Evolutionary conservation across 2,113 vertebrate genomes (phyloP), one percentile per base, ranked within the genome.

Genomic region (Isichthys henryi): DNA sequence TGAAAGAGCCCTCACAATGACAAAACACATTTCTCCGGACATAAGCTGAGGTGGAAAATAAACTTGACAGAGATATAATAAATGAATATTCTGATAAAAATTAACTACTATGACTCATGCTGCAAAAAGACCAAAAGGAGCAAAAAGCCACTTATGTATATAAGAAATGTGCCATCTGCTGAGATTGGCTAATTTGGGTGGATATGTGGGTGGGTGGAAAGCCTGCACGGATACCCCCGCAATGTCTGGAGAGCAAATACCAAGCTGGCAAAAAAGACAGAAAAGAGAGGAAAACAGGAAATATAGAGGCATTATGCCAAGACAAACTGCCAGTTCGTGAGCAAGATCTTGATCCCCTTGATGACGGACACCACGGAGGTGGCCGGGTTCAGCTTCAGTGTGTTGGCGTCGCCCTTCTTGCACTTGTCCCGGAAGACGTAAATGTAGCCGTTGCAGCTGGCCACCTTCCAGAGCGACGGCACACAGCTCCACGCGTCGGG

Each of bases 261-360:
- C 82, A 84, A 43, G 82, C 21, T 84, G 82, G 43, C 82, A 11
- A 46, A 70, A 31, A 66, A 13, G 0, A 27, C 8, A 66, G 8
- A 10, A 83, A 23, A 8, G 2, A 3, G 1, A 80, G n/a, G 0
- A 48, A 1, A 10, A n/a, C 74, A 15, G 82, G 9, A 70, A 31
- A 70, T 13, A 31, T 11, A 31, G 62, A 70, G 62, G 62, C 82
- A 48, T 97, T 84, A 99, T 89, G 98, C 98, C 95, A 99, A 92
- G 53, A 99, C 97, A 94, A 99, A 99, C 95, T 99, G 98, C 96
- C 98, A 94, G 94, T 98, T 99, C 88, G 98, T 99, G 90, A 99
- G 97, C 90, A 98, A 95, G 93, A 99, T 97, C 94, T 99, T 98
- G 89, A 99, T 96, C 35, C 98, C 98, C 92, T 97, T 97, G 58